Percentiles rank a stretch among this genome's conserved stretches.
phyloP scores from a whole-genome alignment of 2,113 vertebrate species.

The Brachypodius melanocephalos region DNA sequence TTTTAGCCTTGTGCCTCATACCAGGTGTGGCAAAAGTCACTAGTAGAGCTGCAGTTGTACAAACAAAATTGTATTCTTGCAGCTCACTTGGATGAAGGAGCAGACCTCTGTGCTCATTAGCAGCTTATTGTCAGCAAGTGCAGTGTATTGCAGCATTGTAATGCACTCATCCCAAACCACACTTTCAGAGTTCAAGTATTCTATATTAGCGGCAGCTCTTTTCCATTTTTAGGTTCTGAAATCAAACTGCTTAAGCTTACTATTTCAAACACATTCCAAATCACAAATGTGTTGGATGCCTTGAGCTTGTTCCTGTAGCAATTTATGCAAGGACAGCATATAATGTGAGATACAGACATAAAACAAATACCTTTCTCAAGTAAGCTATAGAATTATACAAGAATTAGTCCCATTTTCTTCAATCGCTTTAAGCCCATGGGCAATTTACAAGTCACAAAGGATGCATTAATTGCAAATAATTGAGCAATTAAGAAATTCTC shows the following conservation, averaged over 20 bases:
- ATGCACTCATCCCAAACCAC: accelerated
- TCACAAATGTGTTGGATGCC: not conserved
- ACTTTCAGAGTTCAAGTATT: not conserved
- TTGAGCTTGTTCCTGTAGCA: not conserved
- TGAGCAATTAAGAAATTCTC: not conserved
- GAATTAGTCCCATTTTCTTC: not conserved
- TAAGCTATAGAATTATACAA: not conserved
- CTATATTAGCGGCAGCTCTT: not conserved
- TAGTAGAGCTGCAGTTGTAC: not conserved
- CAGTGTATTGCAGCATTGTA: not conserved
- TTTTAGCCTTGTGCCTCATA: not conserved
- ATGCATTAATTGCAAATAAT: not conserved
- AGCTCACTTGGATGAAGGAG: not conserved
- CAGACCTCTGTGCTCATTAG: not conserved
- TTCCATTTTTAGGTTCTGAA: not conserved
- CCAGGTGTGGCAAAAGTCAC: not conserved
- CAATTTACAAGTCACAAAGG: not conserved
- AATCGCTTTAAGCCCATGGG: not conserved
- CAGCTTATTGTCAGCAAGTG: not conserved
- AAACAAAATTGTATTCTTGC: not conserved
- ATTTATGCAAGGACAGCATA: not conserved
- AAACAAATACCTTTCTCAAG: not conserved
- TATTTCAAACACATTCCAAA: not conserved
- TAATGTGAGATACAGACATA: not conserved
- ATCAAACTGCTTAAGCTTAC: not conserved